Base-by-base conservation (phyloP, 2,113 vertebrate species). In the Gulo gulo region DNA sequence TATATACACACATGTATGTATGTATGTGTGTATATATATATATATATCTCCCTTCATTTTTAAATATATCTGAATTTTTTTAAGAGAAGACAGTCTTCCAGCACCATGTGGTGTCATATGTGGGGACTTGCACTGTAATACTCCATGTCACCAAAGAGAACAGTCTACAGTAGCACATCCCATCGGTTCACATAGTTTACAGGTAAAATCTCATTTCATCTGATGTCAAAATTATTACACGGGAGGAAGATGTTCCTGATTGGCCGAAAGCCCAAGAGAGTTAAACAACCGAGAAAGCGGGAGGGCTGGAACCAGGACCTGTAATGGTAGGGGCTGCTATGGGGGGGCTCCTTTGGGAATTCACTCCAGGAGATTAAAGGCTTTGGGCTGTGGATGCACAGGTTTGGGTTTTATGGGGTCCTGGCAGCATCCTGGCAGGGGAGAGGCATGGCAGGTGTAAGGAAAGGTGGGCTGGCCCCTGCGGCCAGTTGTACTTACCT, bases 401-500 rank as follows among this genome's bases (percentile, higher is more conserved):
- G 50, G 13, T 11, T 13, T 34, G 2, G 45, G 23, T 21, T 7
- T 74, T 7, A 34, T 1, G n/a, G 47, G 42, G 12, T 26, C 65
- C 47, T 1, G 7, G 36, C 39, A 29, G 85, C 79, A 50, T 36
- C 42, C 21, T 8, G 47, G 20, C 24, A 36, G 45, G 16, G 39
- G 18, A 8, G 13, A 61, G 29, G 20, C 6, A 2, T 36, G 34
- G 92, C 36, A 36, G 63, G 34, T 39, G 26, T 67, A 26, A 0
- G 26, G 23, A 74, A 55, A 63, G 34, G 47, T 18, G 3, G 63
- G 73, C 71, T 5, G 4, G 45, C 29, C 26, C 52, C 29, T 0
- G 45, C 42, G 34, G 45, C 67, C 57, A 7, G 36, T 1, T 11
- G 9, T 61, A 96, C 97, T 96, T 91, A 98, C 98, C 97, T 57